phyloP scores from a whole-genome alignment of 1,140 invertebrate genomes.

The Leptonema lineaticorne region DNA sequence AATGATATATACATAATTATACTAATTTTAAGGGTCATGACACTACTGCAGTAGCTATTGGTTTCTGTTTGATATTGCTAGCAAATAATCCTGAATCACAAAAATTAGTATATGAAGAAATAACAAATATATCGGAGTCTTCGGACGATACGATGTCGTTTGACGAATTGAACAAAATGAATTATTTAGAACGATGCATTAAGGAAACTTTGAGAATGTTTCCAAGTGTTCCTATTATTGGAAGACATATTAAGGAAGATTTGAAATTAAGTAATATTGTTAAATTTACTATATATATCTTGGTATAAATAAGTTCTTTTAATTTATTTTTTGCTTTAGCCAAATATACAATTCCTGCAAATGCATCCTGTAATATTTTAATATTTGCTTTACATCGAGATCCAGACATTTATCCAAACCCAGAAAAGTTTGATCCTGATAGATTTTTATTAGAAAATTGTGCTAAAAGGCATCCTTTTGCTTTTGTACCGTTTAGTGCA shows the following conservation, averaged over 20 bases:
- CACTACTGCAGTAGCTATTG: slow-evolving; percentile 42
- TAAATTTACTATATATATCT: neutral
- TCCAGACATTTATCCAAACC: slow-evolving; percentile 28
- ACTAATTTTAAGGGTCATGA: slow-evolving; percentile 42
- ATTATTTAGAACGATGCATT: slow-evolving; percentile 71
- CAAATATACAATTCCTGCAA: slow-evolving; percentile 22
- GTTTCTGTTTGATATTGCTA: slow-evolving; percentile 41
- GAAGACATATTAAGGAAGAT: slow-evolving; percentile 61
- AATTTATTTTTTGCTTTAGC: slow-evolving; percentile 21
- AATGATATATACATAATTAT: neutral
- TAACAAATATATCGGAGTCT: slow-evolving; percentile 62
- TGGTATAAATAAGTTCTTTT: neutral
- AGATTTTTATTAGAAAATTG: slow-evolving; percentile 36
- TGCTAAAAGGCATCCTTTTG: slow-evolving; percentile 37
- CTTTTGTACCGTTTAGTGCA: slow-evolving; percentile 40
- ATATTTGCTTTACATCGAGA: slow-evolving; percentile 33
- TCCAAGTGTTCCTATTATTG: slow-evolving; percentile 72
- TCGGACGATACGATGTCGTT: slow-evolving; percentile 57
- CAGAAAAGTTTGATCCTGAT: slow-evolving; percentile 38
- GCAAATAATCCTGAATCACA: slow-evolving; percentile 43
- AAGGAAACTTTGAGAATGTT: slow-evolving; percentile 69
- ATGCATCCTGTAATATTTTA: slow-evolving; percentile 14
- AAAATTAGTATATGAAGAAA: slow-evolving; percentile 60
- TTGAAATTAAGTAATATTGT: slow-evolving; percentile 57
- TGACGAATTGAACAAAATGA: slow-evolving; percentile 66